Evolutionary conservation across 2,888 invertebrate species (phyloP).

Genomic region (Pherbina coryleti): DNA sequence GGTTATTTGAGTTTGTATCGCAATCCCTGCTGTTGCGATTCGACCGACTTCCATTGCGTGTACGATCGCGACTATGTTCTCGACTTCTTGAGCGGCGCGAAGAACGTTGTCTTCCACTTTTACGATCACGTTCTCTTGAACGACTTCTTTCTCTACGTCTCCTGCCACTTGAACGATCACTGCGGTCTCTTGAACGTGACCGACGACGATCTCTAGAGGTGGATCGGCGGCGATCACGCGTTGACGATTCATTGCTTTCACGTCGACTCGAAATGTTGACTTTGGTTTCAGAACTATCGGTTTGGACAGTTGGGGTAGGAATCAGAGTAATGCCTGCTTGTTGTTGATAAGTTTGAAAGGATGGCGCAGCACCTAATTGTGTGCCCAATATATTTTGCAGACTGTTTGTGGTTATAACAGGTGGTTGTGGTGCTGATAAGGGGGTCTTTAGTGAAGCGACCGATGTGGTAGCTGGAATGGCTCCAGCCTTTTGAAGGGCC

Average conservation of each 20-base stretch:
- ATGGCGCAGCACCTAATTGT: conserved; percentile 49
- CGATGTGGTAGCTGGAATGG: conserved; percentile 55
- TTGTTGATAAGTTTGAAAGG: conserved; percentile 62
- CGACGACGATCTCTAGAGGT: conserved; percentile 66
- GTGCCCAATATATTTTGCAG: conserved; percentile 60
- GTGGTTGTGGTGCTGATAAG: conserved; percentile 64
- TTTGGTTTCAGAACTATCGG: conserved; percentile 18
- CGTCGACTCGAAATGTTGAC: background rate
- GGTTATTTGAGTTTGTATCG: conserved; percentile 51
- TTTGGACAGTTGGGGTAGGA: conserved; percentile 40
- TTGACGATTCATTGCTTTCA: conserved; percentile 34
- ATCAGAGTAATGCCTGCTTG: conserved; percentile 62
- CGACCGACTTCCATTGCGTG: conserved; percentile 69
- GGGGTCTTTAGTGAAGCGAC: conserved; percentile 55
- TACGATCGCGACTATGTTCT: conserved; percentile 71
- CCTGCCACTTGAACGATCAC: conserved; percentile 58
- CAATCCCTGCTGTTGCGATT: conserved; percentile 65
- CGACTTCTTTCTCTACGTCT: conserved; percentile 72
- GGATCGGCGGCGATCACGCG: conserved; percentile 58
- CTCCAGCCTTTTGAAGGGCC: conserved; percentile 70
- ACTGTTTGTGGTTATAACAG: conserved; percentile 63
- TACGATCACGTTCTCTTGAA: conserved; percentile 49
- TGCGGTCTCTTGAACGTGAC: conserved; percentile 65
- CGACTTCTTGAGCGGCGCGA: conserved; percentile 55
- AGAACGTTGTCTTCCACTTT: conserved; percentile 62